A percentile compares a stretch with the other conserved stretches of the same genome.
Conservation (phyloP, 2,797 vertebrate species). For the Takifugu ocellatus region DNA sequence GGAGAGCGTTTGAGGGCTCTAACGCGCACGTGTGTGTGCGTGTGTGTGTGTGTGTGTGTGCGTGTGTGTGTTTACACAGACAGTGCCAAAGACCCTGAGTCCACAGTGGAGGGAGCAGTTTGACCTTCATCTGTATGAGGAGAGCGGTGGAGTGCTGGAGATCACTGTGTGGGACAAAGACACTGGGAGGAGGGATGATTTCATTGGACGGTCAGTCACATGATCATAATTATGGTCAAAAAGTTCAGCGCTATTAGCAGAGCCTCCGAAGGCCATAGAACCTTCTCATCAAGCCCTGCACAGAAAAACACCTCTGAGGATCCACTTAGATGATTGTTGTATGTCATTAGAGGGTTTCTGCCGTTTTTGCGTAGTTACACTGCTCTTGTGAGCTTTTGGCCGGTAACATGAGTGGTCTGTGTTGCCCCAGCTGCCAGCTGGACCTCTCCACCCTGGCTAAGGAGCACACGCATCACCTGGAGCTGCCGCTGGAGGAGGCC, state of each 20-base stretch:
- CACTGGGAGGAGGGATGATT: conserved; percentile 88
- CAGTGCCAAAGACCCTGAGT: conserved; percentile 88
- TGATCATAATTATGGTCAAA: background rate
- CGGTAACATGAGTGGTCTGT: background rate
- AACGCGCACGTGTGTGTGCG: no score
- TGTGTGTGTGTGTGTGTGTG: conserved; percentile 3
- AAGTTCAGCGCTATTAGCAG: background rate
- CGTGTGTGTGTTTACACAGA: conserved; percentile 62
- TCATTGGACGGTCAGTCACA: conserved; percentile 85
- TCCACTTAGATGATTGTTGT: no score
- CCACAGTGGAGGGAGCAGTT: conserved; percentile 96
- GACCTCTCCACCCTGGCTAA: conserved; percentile 84
- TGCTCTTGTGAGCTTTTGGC: background rate
- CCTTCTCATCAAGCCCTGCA: no score
- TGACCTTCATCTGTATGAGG: conserved; percentile 90
- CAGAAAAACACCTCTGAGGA: no score
- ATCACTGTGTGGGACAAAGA: conserved; percentile 94
- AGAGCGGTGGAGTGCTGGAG: conserved; percentile 85
- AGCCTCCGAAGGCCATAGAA: background rate
- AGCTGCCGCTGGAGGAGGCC: conserved; percentile 82
- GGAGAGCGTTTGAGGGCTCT: background rate
- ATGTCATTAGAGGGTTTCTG: no score
- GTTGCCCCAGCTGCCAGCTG: conserved; percentile 80
- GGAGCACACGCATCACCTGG: conserved; percentile 86
- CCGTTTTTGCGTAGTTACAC: background rate